phyloP scores from a whole-genome alignment of 2,113 vertebrate genomes.

The Elanus axillaris region DNA sequence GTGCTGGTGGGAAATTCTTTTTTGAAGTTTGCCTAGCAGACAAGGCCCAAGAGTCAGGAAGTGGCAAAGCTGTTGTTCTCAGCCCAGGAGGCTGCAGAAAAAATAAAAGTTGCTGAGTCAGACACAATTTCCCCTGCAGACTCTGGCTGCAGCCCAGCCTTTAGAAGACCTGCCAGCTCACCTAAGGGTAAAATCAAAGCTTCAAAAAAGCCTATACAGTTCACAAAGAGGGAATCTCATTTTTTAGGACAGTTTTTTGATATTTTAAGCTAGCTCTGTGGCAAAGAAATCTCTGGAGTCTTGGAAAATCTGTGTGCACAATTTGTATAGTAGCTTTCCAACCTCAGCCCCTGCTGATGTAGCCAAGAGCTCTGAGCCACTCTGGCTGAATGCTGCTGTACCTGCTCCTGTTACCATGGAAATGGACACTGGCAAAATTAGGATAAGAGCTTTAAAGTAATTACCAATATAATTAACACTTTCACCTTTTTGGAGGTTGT shows the following conservation, averaged over 20 bases:
- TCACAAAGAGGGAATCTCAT: background rate
- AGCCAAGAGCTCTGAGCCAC: background rate
- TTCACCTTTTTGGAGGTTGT: background rate
- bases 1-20: background rate
- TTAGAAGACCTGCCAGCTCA: slow-evolving; percentile 8
- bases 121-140: background rate
- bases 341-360: background rate
- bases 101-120: slow-evolving; percentile 40
- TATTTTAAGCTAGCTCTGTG: background rate
- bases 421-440: slow-evolving; percentile 12
- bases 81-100: background rate
- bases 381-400: background rate
- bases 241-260: background rate
- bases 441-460: slow-evolving; percentile 3
- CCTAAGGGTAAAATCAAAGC: slow-evolving; percentile 2
- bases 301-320: background rate
- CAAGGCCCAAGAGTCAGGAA: slow-evolving; percentile 17
- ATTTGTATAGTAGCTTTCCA: background rate
- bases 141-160: slow-evolving; percentile 11
- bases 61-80: slow-evolving; percentile 1
- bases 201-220: background rate
- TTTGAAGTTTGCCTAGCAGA: background rate
- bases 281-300: background rate
- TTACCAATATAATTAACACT: background rate
- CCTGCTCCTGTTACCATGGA: slow-evolving; percentile 37